These are phyloP conservation scores for Bovichtus diacanthus DNA, from an alignment of 2,797 vertebrate genomes.

Conservation along the genomic window DNA sequence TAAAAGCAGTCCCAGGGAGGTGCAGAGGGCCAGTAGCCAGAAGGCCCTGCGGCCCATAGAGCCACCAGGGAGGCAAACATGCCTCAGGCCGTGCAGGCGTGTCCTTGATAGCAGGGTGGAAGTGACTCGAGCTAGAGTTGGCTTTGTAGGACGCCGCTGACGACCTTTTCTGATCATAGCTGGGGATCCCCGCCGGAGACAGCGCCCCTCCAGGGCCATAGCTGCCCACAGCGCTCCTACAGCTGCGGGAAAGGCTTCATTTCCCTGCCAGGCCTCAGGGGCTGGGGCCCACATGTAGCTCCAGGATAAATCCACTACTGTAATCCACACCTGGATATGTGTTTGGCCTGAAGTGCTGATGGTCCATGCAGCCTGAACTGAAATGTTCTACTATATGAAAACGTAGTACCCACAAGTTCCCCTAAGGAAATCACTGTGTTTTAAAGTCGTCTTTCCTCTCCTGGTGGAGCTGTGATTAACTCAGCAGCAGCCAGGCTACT, in stretches of 20 bases:
- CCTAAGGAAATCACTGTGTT: neutral
- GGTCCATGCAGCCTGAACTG: neutral
- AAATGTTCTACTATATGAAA: neutral
- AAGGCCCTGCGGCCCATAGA: slow-evolving; percentile 90
- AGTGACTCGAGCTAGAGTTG: slow-evolving; percentile 71
- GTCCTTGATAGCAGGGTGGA: slow-evolving; percentile 85
- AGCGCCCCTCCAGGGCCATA: slow-evolving; percentile 86
- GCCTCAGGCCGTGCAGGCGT: slow-evolving; percentile 92
- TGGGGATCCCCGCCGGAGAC: slow-evolving; percentile 80
- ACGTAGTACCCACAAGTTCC: neutral
- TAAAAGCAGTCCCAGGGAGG: slow-evolving; percentile 92
- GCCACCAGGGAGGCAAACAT: slow-evolving; percentile 87
- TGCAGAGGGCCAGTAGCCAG: slow-evolving; percentile 94
- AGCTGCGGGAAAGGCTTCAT: slow-evolving; percentile 83
- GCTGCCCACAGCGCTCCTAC: slow-evolving; percentile 85
- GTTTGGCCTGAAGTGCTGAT: slow-evolving; percentile 25
- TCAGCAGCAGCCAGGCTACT: slow-evolving; percentile 55
- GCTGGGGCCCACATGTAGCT: slow-evolving; percentile 87
- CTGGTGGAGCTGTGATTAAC: slow-evolving; percentile 30
- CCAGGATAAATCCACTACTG: slow-evolving; percentile 80
- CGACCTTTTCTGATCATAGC: slow-evolving; percentile 76
- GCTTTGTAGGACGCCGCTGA: slow-evolving; percentile 61
- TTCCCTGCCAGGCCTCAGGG: slow-evolving; percentile 84
- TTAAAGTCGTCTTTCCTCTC: slow-evolving; percentile 29
- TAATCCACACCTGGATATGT: slow-evolving; percentile 73